Evolutionary conservation across 2,797 vertebrate genomes (phyloP).

Genomic region (Hypotaenidia okinawae): DNA sequence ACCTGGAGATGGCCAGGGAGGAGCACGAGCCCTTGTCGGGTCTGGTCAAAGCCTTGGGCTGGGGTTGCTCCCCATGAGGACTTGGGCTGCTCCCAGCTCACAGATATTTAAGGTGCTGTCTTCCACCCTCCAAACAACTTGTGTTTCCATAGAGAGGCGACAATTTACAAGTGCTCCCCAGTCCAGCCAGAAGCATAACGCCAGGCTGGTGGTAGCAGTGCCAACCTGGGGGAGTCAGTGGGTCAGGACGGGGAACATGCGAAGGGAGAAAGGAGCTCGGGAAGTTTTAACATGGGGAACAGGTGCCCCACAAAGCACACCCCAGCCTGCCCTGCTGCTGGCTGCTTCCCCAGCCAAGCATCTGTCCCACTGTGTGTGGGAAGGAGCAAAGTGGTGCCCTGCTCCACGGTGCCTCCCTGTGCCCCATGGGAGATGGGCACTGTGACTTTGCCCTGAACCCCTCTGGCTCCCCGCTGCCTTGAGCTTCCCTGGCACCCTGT

Average conservation of each 20-base stretch:
- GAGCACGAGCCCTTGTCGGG: background rate
- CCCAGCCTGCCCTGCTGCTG: background rate
- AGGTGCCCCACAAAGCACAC: rapidly evolving
- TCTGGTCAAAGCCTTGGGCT: background rate
- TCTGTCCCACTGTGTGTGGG: rapidly evolving
- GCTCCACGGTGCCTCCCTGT: rapidly evolving
- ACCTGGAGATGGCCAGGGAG: background rate
- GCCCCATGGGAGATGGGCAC: background rate
- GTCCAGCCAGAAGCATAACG: background rate
- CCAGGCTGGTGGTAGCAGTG: background rate
- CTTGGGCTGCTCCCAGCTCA: background rate
- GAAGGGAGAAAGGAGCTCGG: background rate
- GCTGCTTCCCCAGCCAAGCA: background rate
- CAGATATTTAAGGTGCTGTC: background rate
- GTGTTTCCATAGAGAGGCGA: background rate
- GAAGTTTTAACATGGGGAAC: background rate
- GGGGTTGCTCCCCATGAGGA: background rate
- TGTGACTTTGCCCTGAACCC: rapidly evolving
- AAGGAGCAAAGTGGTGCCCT: background rate
- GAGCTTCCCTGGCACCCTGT: rapidly evolving
- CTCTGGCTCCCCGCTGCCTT: background rate
- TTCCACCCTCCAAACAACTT: constrained; percentile 25
- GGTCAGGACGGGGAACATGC: background rate
- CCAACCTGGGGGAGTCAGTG: background rate
- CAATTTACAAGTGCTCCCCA: background rate